A percentile compares a stretch with the other conserved stretches of the same genome.
Evolutionary conservation across 2,888 invertebrate genomes (phyloP).

Genomic region (Pecten maximus): DNA sequence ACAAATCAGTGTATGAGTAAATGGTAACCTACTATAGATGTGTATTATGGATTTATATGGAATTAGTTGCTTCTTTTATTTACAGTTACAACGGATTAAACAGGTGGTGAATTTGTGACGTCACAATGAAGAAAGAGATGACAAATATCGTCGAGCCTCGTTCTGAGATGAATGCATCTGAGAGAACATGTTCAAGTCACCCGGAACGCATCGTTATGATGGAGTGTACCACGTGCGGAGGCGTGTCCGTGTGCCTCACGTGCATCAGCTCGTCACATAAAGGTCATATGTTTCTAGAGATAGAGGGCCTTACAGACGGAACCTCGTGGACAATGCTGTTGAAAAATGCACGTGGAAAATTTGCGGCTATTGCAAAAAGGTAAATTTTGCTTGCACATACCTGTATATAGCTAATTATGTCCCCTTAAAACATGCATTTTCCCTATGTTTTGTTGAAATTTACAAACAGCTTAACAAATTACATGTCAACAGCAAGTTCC

Average conservation of each 20-base stretch:
- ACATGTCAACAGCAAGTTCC: too few relatives aligned
- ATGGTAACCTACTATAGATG: too few relatives aligned
- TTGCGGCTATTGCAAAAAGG: not conserved
- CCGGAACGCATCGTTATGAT: constrained; percentile 9
- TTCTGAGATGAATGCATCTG: not conserved
- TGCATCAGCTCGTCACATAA: constrained; percentile 20
- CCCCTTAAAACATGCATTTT: too few relatives aligned
- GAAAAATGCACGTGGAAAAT: not conserved
- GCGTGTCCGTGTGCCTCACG: not conserved
- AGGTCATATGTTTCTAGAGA: constrained; percentile 12
- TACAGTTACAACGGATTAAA: not conserved
- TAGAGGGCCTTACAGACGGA: not conserved
- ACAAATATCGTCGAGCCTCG: not conserved
- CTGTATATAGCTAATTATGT: too few relatives aligned
- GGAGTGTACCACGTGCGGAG: constrained; percentile 1
- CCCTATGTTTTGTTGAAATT: too few relatives aligned
- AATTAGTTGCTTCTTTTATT: not conserved
- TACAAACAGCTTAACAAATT: too few relatives aligned
- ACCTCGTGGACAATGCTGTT: not conserved
- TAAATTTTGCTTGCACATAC: not conserved
- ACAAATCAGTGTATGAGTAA: too few relatives aligned
- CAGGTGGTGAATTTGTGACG: not conserved
- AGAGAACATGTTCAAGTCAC: not conserved
- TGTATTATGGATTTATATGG: too few relatives aligned
- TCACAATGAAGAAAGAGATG: not conserved